Base-by-base conservation (phyloP, 2,888 invertebrate genomes). In the Drosophila trichaetosa region DNA sequence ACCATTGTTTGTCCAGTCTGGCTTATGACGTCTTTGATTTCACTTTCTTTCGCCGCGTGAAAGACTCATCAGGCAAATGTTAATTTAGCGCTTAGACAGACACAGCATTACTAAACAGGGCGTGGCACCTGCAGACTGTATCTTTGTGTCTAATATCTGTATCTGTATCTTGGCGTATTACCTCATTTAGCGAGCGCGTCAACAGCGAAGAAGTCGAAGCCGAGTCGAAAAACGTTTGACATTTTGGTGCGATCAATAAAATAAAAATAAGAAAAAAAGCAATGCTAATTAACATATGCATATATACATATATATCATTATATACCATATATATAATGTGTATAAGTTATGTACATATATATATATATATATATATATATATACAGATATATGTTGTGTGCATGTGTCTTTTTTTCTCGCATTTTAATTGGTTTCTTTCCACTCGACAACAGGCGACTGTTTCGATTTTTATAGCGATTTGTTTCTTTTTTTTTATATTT, bases 171-270 rank as follows among this genome's bases (percentile, higher is more conserved):
- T 70, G 31, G 34, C 27, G 52, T 86, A 87, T 87, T 87, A 87
- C 87, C 89, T 87, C 87, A 87, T 87, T 87, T 79, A 73, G 64
- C 66, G 78, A 52, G 67, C 73, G 54, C 59, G 76, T 72, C 65
- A 69, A 66, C 71, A 70, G 64, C 73, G 66, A 57, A 56, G 38
- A 38, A 38, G 29, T 57, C 51, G 60, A 62, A 68, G 72, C 11
- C 69, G 73, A 77, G 69, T 75, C 82, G 77, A 84, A 84, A 84
- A 89, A 79, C 89, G 85, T 87, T 89, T 89, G 87, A 87, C 89
- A 89, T 87, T 87, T 87, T 85, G 79, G 84, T 87, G 87, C 79
- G 84, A 81, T 79, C 89, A 87, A 87, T 89, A 87, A 88, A 87
- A 72, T 53, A 73, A 58, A 80, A 67, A 67, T 56, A 0, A 13